Conservation (phyloP, 2,888 invertebrate genomes). For the Lasiommata megera region DNA sequence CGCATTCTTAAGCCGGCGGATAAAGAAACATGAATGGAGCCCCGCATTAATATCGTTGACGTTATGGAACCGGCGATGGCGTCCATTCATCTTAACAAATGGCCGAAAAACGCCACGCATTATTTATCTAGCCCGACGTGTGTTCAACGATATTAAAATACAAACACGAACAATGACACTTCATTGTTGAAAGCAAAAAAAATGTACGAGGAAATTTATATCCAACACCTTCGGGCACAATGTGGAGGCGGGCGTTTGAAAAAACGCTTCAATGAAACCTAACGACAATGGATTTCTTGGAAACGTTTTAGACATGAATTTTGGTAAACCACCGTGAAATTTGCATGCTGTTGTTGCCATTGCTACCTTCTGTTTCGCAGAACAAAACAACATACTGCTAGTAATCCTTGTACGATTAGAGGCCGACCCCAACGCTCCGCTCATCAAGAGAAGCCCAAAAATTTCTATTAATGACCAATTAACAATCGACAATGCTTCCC, state of each 20-base stretch:
- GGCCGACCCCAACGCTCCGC: too few species aligned
- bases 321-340: constrained; percentile 53
- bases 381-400: too few species aligned
- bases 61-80: constrained; percentile 56
- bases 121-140: constrained; percentile 73
- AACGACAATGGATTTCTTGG: constrained; percentile 22
- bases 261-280: constrained; percentile 27
- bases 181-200: constrained; percentile 65
- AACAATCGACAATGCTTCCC: too few species aligned
- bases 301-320: constrained; percentile 15
- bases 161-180: constrained; percentile 72
- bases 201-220: constrained; percentile 61
- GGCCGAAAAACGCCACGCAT: constrained; percentile 57
- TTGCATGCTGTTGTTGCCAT: constrained; percentile 11
- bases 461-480: too few species aligned
- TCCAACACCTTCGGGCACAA: constrained; percentile 39
- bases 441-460: too few species aligned
- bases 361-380: constrained; percentile 1
- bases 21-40: constrained; percentile 48
- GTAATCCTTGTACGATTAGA: too few species aligned
- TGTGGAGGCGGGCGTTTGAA: constrained; percentile 43
- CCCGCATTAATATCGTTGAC: constrained; percentile 66
- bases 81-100: constrained; percentile 59
- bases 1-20: constrained; percentile 40
- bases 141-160: constrained; percentile 73